Evolutionary conservation across 2,797 vertebrate species (phyloP), one percentile per base, ranked within the genome.

Genomic region (Intellagama lesueurii): DNA sequence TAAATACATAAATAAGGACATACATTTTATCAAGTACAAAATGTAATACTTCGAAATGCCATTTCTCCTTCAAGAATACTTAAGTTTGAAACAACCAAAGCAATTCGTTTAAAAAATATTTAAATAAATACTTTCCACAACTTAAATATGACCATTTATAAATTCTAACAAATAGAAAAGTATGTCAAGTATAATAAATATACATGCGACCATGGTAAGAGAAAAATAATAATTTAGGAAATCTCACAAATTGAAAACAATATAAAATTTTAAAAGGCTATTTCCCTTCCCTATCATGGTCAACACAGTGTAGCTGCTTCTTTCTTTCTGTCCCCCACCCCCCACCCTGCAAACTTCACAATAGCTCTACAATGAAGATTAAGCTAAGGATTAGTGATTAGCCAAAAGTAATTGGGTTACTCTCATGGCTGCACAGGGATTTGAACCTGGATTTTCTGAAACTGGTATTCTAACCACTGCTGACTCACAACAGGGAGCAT

Each of bases 1-100:
- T 88, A 88, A 88, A 88, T 88, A 88, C 44, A 83, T 88, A 88
- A 88, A 83, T 88, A 88, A 83, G 44, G 40, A 16, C 81, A 68
- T 19, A 22, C 24, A 32, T 79, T 16, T 49, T 49, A 16, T 70
- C 4, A 49, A 14, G n/a, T 81, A 60, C 32, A 66, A 44, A 60
- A 73, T 17, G 16, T 1, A 5, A 64, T 14, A 22, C 4, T 75
- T 64, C 84, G 49, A 75, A 26, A 70, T 81, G 8, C 7, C 26
- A 44, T 30, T 81, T 88, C 52, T 64, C 1, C 4, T 11, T 64
- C 24, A 47, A 14, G 52, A 64, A 81, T n/a, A 64, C 32, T 81
- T 22, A 44, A 32, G 11, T 82, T 44, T 66, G 79, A 4, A 75
- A 66, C 35, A 35, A 4, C 66, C 35, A 7, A 22, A 17, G 12